Base-by-base conservation (phyloP, 1,140 invertebrate genomes). In the Dreissena rostriformis region DNA sequence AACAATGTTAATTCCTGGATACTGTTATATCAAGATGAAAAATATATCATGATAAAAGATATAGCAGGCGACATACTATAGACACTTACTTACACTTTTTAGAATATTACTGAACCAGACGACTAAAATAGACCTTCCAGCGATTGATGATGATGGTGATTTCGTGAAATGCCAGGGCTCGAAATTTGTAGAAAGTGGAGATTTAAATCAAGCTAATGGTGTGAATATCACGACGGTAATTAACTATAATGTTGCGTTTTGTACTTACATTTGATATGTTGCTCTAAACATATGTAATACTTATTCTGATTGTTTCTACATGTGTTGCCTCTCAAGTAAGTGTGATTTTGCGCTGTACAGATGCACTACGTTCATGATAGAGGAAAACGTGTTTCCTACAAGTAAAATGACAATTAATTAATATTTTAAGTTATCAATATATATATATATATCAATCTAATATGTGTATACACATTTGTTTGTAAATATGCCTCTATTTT, bases 111-210 rank as follows among this genome's bases (percentile, higher is more conserved):
- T 79, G 22, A 29, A 61, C 24, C 14, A 53, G 15, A 39, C 53
- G 52, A 17, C 66, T 19, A 79, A 29, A 19, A 79, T 79, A 70
- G 22, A 51, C 15, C 53, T 79, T 24, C 77, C 77, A 7, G 28
- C 55, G 24, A 71, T 79, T 17, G 77, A 79, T 70, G 49, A 49
- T 12, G 77, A 79, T 71, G 67, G 67, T 17, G 77, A 79, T 49
- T 51, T 71, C 49, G 52, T 79, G 11, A 26, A 29, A 79, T 79
- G 77, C 68, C 0, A 2, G 17, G 11, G n/a, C 10, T 17, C 77
- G 28, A 22, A 55, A 10, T 70, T 29, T 61, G 17, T 71, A 4
- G 77, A 52, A 39, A 53, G 4, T 19, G 66, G 66, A 0, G 51
- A 55, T 19, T 22, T 79, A 57, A 7, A 49, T 19, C 15, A 12